Percentiles rank a stretch among this genome's conserved stretches.
Evolutionary conservation across 2,113 vertebrate species (phyloP).

Genomic region (Meles meles): DNA sequence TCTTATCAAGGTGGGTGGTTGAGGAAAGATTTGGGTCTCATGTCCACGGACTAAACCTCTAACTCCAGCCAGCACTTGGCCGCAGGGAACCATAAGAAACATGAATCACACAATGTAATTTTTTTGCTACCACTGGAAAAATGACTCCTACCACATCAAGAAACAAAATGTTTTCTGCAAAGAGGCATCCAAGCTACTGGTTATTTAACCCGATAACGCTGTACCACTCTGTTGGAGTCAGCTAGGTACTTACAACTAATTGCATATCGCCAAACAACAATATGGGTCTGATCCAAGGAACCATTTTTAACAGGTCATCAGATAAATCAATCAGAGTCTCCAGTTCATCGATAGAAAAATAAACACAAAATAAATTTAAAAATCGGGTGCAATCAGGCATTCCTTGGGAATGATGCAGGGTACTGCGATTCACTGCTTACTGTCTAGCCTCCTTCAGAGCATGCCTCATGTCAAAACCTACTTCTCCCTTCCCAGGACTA

Average conservation of each 20-base stretch:
- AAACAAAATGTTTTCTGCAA: not conserved
- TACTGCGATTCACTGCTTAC: not conserved
- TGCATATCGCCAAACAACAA: not conserved
- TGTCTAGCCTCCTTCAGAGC: not conserved
- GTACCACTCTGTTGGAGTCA: not conserved
- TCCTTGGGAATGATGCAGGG: not conserved
- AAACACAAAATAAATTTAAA: not conserved
- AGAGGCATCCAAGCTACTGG: not conserved
- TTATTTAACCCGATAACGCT: not conserved
- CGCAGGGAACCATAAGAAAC: not conserved
- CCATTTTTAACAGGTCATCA: not conserved
- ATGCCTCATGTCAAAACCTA: not conserved
- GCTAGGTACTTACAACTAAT: not conserved
- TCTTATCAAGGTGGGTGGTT: not conserved
- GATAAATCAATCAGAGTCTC: not conserved
- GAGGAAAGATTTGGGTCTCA: not conserved
- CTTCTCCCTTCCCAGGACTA: not conserved
- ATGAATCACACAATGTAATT: not conserved
- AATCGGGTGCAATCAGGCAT: not conserved
- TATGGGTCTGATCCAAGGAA: not conserved
- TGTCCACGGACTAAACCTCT: not conserved
- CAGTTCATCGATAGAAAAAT: not conserved
- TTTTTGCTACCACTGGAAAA: conserved; percentile 4
- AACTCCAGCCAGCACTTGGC: not conserved
- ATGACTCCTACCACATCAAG: not conserved